Base-by-base conservation (phyloP, 2,888 invertebrate species). In the Xanthorhoe designata region DNA sequence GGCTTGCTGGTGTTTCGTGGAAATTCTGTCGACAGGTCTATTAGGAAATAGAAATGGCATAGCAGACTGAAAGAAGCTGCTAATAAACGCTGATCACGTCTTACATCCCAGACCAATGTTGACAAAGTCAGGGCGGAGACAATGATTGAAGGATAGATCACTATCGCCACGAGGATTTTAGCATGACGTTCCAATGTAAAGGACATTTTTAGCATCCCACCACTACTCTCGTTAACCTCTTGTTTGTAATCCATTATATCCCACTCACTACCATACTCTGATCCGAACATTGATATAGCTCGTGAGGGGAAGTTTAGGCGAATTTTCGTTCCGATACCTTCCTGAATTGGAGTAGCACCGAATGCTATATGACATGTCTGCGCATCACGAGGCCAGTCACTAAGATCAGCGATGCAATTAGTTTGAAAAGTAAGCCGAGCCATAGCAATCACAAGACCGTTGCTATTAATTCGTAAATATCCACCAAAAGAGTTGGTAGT, bases 141-240 rank as follows among this genome's bases (percentile, higher is more conserved):
- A 1, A 82, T 71, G 0, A 79, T 17, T 5, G 77, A 71, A 0
- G 90, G 88, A 1, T 80, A 73, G 0, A 88, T 63, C 0, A 86
- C 64, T 1, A 84, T 66, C 0, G 79, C 77, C 2, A 76, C 81
- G 0, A 88, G 56, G 0, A 75, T 75, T 5, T 66, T 69, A 0
- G 82, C 82, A 52, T 84, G 80, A 2, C 90, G 76, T 52, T 86
- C 80, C 18, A 89, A 62, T 0, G 75, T 61, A 18, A 88, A 84
- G 0, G 72, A 72, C 49, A 88, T 61, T 13, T 66, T 73, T 5
- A 88, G 54, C 18, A 78, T 76, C 0, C 62, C 66, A 0, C 13
- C 42, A 10, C 4, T n/a, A n/a, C 13, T 13, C 13, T 74, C 64
- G 52, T 75, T 58, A 18, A 73, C 64, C 0, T 66, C 64, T 45